phyloP scores from a whole-genome alignment of 30 jellyfish, hydroid and myxozoan genomes.

The Rhopilema esculentum region DNA sequence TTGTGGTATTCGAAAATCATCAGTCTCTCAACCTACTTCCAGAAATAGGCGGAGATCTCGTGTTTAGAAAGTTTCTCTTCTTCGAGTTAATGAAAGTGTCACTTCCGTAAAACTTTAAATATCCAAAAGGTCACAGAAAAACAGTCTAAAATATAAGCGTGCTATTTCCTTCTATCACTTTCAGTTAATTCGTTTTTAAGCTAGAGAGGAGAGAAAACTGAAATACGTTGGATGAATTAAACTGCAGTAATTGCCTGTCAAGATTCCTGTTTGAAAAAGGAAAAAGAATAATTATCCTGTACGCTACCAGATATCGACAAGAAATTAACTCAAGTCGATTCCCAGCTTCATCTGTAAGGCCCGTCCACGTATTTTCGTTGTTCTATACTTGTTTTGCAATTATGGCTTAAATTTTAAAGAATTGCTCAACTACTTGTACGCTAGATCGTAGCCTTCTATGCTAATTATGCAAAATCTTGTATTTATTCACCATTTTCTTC shows the following conservation, averaged over 20 bases:
- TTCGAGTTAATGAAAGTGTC: neutral
- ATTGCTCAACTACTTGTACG: neutral
- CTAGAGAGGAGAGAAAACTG: neutral
- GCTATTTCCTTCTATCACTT: neutral
- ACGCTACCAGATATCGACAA: no score
- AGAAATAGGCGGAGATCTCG: neutral
- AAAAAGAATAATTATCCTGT: no score
- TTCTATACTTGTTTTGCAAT: no score
- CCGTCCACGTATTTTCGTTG: no score
- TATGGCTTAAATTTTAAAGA: neutral
- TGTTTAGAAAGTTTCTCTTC: neutral
- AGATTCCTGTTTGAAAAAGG: no score
- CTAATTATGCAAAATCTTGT: neutral
- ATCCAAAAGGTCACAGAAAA: neutral
- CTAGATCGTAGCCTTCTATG: neutral
- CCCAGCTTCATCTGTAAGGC: no score
- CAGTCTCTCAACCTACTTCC: neutral
- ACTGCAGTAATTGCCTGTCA: no score
- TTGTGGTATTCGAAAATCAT: neutral
- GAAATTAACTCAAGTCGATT: no score
- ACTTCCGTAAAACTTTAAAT: neutral
- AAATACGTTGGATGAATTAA: neutral
- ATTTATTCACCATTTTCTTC: neutral
- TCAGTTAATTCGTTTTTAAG: neutral
- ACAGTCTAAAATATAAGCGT: neutral